Base-by-base conservation (phyloP, 2,113 vertebrate species). In the Pollimyrus isidori region DNA sequence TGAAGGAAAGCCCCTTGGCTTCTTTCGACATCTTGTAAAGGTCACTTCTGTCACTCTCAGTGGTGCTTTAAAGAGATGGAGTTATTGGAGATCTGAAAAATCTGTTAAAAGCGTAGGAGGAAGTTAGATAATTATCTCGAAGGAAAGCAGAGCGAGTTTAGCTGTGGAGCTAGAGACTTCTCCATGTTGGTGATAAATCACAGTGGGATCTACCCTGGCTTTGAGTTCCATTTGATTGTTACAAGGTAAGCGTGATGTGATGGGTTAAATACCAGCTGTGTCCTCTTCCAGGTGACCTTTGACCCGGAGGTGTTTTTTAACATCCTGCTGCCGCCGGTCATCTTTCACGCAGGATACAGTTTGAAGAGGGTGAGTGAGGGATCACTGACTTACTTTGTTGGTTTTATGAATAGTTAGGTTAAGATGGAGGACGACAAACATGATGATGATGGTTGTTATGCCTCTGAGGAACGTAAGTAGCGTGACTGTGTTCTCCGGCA, bases 231-330 rank as follows among this genome's bases (percentile, higher is more conserved):
- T 83, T 23, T 23, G 15, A 80, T 42, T 48, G 80, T 15, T 76
- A 35, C 1, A 4, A 19, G 30, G 69, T 35, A 39, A 42, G 42
- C 10, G 17, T 86, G 48, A 53, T 26, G 48, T 1, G 10, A 39
- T 49, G 46, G 26, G 80, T 69, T 46, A n/a, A 49, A 42, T 7
- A 5, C 21, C 65, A 15, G 26, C 23, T 69, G 82, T 65, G 11
- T 49, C 88, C 53, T 90, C 80, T 42, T 11, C 92, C 93, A 99
- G 98, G 97, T 99, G 93, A 99, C 98, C 90, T 99, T 99, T 96
- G 97, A 99, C 93, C 97, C 98, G 3, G 98, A 99, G 93, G 98
- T 99, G 65, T 99, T 99, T 95, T 99, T 99, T 97, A 99, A 99
- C 94, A 99, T 99, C 93, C 95, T 99, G 93, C 96, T 99, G 92